Conservation (phyloP, 2,888 invertebrate genomes). For the Hydropsyche betteni region DNA sequence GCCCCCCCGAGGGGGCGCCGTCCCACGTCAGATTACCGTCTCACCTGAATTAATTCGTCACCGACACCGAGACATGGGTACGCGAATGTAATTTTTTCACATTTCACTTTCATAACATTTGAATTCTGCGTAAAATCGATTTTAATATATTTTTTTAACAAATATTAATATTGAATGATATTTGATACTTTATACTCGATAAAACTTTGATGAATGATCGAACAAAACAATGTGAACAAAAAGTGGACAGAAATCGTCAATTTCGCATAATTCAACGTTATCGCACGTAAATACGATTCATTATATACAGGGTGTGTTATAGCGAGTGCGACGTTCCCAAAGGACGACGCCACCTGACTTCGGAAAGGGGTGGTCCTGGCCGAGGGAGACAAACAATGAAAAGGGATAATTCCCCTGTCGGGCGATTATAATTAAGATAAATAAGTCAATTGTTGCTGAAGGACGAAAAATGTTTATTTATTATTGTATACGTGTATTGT, state of each 20-base stretch:
- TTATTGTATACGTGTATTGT: background rate
- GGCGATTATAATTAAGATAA: constrained; percentile 47
- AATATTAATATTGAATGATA: no score
- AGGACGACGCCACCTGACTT: constrained; percentile 35
- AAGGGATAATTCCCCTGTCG: constrained; percentile 44
- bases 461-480: constrained; percentile 38
- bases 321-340: constrained; percentile 9
- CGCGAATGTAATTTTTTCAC: no score
- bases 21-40: constrained; percentile 52
- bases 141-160: no score
- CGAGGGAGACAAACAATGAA: constrained; percentile 37
- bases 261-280: no score
- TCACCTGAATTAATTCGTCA: constrained; percentile 45
- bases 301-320: constrained; percentile 9
- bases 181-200: no score
- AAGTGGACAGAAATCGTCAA: no score
- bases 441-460: constrained; percentile 46
- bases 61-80: background rate
- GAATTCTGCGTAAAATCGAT: no score
- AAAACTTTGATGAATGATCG: no score
- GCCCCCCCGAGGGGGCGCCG: constrained; percentile 42
- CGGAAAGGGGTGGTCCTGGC: constrained; percentile 18
- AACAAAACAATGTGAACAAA: no score
- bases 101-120: no score
- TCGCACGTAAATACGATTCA: no score